Evolutionary conservation across 2,113 vertebrate species (phyloP).

Genomic region (Mesoclemmys tuberculata): DNA sequence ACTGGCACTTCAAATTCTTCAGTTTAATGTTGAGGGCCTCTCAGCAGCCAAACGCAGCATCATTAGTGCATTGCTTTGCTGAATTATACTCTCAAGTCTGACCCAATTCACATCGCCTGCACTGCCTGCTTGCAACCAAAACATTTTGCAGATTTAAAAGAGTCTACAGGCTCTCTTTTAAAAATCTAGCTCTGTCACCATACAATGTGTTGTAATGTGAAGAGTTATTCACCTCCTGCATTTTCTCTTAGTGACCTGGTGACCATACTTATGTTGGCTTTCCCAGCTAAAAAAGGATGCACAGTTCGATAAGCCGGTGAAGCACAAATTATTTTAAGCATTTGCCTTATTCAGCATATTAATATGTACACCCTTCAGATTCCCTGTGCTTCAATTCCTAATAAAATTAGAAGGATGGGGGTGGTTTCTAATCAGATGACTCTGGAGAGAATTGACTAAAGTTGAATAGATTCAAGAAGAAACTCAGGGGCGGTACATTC

Average conservation of each 20-base stretch:
- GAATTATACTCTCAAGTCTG: neutral
- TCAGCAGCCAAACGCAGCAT: too few species aligned
- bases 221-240: neutral
- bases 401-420: neutral
- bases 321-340: neutral
- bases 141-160: neutral
- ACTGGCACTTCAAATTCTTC: too few species aligned
- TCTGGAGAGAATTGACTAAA: neutral
- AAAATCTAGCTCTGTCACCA: neutral
- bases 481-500: neutral
- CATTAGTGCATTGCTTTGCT: neutral
- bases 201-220: fast-evolving
- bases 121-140: neutral
- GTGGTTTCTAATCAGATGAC: neutral
- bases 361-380: neutral
- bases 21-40: too few species aligned
- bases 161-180: neutral
- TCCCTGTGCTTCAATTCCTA: neutral
- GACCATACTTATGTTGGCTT: neutral
- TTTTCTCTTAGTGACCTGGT: neutral
- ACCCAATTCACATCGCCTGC: neutral
- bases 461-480: neutral
- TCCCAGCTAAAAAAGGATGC: neutral
- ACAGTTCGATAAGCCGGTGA: neutral
- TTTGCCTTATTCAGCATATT: neutral